Base-by-base conservation (phyloP, 2,888 invertebrate species). In the Plebejus argus region DNA sequence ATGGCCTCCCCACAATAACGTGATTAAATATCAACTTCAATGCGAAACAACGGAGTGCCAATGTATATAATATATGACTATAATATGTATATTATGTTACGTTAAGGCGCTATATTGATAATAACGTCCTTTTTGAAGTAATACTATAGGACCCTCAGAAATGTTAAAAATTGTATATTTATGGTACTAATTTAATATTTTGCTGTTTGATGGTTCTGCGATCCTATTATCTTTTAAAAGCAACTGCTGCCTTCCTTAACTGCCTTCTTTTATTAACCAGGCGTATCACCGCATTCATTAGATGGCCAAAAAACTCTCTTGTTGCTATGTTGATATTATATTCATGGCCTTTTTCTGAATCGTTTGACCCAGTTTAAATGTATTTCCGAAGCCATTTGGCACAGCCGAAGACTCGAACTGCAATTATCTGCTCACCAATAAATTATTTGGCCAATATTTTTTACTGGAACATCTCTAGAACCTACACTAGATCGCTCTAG, bases 1-100 rank as follows among this genome's bases (percentile, higher is more conserved):
- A 80, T 79, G 78, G 74, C 53, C 74, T 79, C 77, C 78, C 80
- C 81, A 81, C 80, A 79, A 81, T 81, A 78, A 78, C 71, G 80
- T 81, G 79, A 81, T 82, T 81, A 81, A 78, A 81, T 66, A 66
- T 66, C 66, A 28, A 28, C 15, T 28, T 18, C 66, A 33, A 33
- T 33, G 66, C 28, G 33, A 66, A 66, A 66, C 66, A 28, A 15
- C 18, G 28, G 15, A 33, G 18, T 66, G 66, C 66, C 66, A 18
- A 28, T 66, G 28, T 66, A 66, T 1, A 6, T 23, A 58, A 58
- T 58, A n/a, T n/a, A n/a, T n/a, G n/a, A n/a, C n/a, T n/a, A n/a
- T n/a, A n/a, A n/a, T n/a, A n/a, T n/a, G n/a, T n/a, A n/a, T n/a
- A n/a, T n/a, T n/a, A n/a, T n/a, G n/a, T n/a, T n/a, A n/a, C n/a